These are phyloP conservation scores for Prochilodus magdalenae DNA, from an alignment of 2,113 vertebrate species.

Conservation along the genomic window DNA sequence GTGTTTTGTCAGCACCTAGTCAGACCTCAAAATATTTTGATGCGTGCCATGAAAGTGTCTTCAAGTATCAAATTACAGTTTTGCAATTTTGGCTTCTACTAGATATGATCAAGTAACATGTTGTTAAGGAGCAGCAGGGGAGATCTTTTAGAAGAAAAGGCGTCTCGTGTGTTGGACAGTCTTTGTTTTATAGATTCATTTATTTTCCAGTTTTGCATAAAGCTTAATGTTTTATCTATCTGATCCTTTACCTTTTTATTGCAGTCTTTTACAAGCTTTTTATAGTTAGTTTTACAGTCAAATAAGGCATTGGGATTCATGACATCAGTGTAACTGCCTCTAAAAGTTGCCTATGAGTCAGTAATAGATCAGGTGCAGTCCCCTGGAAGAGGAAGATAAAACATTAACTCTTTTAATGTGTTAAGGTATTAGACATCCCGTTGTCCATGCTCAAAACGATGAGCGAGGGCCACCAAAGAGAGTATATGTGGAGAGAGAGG, in stretches of 20 bases:
- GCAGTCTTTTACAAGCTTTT: not conserved
- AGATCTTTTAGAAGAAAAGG: not conserved
- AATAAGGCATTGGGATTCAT: not conserved
- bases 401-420: not conserved
- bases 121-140: not conserved
- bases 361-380: not conserved
- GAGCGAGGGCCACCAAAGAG: too few species aligned
- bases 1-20: not conserved
- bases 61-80: not conserved
- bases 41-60: not conserved
- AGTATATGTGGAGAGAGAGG: too few species aligned
- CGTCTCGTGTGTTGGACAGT: not conserved
- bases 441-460: not conserved
- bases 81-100: not conserved
- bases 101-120: not conserved
- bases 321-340: not conserved
- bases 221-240: not conserved
- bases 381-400: not conserved
- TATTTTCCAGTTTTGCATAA: not conserved
- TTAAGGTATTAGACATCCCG: not conserved
- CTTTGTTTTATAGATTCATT: not conserved
- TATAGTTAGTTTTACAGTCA: not conserved
- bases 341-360: not conserved
- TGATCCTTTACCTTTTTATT: not conserved
- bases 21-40: not conserved